Percentiles rank a stretch among this genome's conserved stretches.
Evolutionary conservation across 2,797 vertebrate genomes (phyloP).

Genomic region (Ciconia nigra): DNA sequence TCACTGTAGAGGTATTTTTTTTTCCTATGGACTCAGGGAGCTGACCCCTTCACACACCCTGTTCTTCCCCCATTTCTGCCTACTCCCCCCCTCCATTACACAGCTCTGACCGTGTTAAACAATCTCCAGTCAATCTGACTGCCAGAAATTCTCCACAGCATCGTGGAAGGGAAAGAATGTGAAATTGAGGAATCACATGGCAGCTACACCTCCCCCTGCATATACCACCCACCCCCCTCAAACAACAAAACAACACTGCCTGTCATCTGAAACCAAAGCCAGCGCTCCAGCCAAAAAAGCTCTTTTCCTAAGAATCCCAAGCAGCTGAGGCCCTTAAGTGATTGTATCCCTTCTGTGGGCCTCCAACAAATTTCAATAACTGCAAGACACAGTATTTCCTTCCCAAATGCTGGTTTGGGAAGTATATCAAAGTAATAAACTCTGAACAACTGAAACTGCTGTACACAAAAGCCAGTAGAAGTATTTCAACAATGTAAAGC

Average conservation of each 20-base stretch:
- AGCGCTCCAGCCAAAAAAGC: conserved; percentile 23
- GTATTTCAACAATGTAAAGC: conserved; percentile 13
- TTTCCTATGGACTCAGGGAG: neutral
- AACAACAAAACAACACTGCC: conserved; percentile 70
- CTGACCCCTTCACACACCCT: neutral
- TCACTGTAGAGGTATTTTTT: neutral
- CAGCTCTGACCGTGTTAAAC: neutral
- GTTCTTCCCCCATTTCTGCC: neutral
- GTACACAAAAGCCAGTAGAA: conserved; percentile 16
- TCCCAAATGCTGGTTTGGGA: conserved; percentile 42
- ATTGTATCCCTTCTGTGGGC: conserved; percentile 78
- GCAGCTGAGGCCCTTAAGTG: conserved; percentile 55
- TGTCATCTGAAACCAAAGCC: conserved; percentile 75
- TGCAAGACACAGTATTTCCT: conserved; percentile 1
- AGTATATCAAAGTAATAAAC: conserved; percentile 22
- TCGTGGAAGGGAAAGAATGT: conserved; percentile 48
- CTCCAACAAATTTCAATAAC: conserved; percentile 41
- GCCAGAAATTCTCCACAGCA: conserved; percentile 58
- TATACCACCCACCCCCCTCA: conserved; percentile 41
- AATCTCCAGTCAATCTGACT: conserved; percentile 5
- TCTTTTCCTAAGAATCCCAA: conserved; percentile 54
- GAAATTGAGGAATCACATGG: conserved; percentile 44
- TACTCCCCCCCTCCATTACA: neutral
- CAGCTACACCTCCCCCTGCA: conserved; percentile 38
- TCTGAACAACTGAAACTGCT: neutral